phyloP scores from a whole-genome alignment of 2,113 vertebrate species.

The Gambusia affinis region DNA sequence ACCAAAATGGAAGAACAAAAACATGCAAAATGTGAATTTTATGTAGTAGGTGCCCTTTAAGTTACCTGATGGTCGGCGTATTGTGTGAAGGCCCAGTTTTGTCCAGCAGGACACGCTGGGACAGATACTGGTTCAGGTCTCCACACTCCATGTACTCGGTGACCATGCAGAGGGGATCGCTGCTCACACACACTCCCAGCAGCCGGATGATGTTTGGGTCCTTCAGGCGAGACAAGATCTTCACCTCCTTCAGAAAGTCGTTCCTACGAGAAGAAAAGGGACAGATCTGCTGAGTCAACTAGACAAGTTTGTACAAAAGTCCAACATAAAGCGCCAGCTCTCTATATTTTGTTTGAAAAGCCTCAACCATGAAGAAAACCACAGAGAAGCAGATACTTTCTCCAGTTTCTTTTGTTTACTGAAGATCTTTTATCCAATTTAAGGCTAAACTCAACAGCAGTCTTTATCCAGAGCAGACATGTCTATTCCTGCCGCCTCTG shows the following conservation, averaged over 20 bases:
- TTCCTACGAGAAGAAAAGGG: conserved; percentile 74
- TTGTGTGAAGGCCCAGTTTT: conserved; percentile 79
- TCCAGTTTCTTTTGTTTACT: not conserved
- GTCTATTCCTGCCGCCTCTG: not conserved
- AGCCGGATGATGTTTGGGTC: conserved; percentile 94
- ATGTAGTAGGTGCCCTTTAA: too few species aligned
- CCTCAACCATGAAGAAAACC: not conserved
- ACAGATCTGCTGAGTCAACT: not conserved
- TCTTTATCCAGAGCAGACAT: not conserved
- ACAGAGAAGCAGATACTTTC: not conserved
- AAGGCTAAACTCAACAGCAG: not conserved
- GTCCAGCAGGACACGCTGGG: conserved; percentile 85
- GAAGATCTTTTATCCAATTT: not conserved
- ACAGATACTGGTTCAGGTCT: conserved; percentile 92
- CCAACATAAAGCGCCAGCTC: conserved; percentile 7
- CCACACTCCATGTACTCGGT: conserved; percentile 96
- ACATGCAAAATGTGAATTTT: too few species aligned
- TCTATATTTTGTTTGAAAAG: conserved; percentile 4
- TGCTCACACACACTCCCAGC: conserved; percentile 90
- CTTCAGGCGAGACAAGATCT: conserved; percentile 91
- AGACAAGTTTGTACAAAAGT: not conserved
- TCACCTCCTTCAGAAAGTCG: conserved; percentile 92
- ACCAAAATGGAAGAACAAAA: too few species aligned
- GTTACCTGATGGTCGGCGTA: conserved; percentile 85
- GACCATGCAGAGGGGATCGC: conserved; percentile 91